Percentiles rank a stretch among this genome's conserved stretches.
Conservation (phyloP, 2,888 invertebrate genomes). For the Ectemnius lituratus region DNA sequence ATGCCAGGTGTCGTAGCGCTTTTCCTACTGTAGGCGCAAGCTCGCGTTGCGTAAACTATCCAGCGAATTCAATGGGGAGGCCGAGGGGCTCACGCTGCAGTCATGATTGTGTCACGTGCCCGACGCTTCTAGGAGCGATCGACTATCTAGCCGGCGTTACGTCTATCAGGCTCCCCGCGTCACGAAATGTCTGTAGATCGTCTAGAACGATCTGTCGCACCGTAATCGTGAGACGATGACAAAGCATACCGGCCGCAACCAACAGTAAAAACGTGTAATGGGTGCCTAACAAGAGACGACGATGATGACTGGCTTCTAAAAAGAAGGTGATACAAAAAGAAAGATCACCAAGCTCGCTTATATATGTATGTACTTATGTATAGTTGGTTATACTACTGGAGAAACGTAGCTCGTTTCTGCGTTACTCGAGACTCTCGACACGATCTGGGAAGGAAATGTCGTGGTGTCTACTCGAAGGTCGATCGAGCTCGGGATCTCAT, state of each 20-base stretch:
- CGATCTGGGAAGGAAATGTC: not conserved
- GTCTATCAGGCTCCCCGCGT: not conserved
- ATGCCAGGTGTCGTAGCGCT: not conserved
- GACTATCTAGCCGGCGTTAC: slow-evolving; percentile 3
- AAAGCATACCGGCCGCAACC: not conserved
- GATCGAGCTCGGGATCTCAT: not conserved
- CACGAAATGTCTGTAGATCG: slow-evolving; percentile 2
- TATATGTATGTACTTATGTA: too few species aligned
- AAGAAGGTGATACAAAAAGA: too few species aligned
- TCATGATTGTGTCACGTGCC: slow-evolving; percentile 17
- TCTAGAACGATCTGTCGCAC: not conserved
- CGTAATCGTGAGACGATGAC: slow-evolving; percentile 7
- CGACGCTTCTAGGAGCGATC: not conserved
- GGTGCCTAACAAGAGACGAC: not conserved
- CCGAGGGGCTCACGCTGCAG: slow-evolving; percentile 1
- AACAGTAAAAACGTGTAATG: slow-evolving; percentile 3
- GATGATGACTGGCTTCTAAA: not conserved
- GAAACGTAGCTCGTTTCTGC: too few species aligned
- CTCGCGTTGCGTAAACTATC: slow-evolving; percentile 16
- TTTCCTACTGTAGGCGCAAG: not conserved
- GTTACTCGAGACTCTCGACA: not conserved
- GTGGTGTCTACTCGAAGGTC: not conserved
- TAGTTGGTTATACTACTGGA: too few species aligned
- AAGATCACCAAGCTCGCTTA: too few species aligned
- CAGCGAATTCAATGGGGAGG: slow-evolving; percentile 9